phyloP scores from a whole-genome alignment of 1,140 invertebrate genomes.

The Conus betulinus region DNA sequence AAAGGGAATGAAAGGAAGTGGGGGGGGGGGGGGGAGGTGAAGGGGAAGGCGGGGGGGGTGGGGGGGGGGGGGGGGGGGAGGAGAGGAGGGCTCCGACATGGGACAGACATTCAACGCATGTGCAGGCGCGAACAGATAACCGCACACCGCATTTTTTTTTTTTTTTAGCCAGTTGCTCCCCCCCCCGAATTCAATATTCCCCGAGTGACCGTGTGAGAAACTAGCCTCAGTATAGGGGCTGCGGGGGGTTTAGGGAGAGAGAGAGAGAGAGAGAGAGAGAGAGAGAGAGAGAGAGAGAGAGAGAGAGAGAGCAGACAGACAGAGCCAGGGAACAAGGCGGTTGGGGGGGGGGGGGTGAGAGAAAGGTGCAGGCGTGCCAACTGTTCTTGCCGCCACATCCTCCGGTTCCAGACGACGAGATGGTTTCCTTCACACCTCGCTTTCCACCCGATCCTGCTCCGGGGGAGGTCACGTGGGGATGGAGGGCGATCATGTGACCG shows the following conservation, averaged over 20 bases:
- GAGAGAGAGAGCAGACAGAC: too few relatives aligned
- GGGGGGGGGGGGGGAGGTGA: too few relatives aligned
- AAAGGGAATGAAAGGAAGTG: too few relatives aligned
- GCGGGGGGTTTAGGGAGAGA: too few relatives aligned
- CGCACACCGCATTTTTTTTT: not conserved
- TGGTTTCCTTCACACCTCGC: not conserved
- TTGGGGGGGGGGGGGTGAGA: not conserved
- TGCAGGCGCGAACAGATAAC: conserved; percentile 11
- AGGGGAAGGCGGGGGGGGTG: too few relatives aligned
- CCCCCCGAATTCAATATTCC: not conserved
- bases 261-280: not conserved
- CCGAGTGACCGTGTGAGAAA: not conserved
- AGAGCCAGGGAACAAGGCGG: not conserved
- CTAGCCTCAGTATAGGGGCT: not conserved
- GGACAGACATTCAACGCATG: conserved; percentile 23
- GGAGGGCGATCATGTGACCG: not conserved
- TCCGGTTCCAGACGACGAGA: not conserved
- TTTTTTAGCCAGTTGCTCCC: not conserved
- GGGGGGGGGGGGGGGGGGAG: too few relatives aligned
- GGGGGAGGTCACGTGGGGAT: not conserved
- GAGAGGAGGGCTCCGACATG: not conserved
- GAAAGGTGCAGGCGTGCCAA: not conserved
- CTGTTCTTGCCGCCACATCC: not conserved
- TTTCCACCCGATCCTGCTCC: not conserved
- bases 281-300: too few relatives aligned